Base-by-base conservation (phyloP, 2,888 invertebrate species). In the Blastobasis lacticolella region DNA sequence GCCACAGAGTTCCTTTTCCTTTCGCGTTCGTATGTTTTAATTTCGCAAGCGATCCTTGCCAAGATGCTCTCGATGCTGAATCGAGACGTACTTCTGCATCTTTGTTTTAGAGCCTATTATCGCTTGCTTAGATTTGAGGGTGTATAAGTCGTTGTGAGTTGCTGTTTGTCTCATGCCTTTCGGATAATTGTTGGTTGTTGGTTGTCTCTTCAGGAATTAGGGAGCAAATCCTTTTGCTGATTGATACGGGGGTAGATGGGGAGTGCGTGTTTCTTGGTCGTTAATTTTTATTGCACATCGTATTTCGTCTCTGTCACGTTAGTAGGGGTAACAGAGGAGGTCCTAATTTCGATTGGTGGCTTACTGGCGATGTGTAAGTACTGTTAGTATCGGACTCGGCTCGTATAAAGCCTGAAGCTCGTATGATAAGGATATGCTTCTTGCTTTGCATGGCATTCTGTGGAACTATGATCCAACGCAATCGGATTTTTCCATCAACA, bases 151-250 rank as follows among this genome's bases (percentile, higher is more conserved):
- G 38, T 52, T 49, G 8, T 46, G 6, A 48, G 37, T 40, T 42
- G n/a, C 41, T 48, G 43, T 58, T 50, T 53, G 53, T 58, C 54
- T 64, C 66, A 67, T 78, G 81, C 82, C 77, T 78, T 73, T 66
- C 59, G 73, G 76, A 81, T 88, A 88, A 88, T 88, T 87, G 88
- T 73, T 77, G 74, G 80, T 81, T 87, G 88, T 88, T 80, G 71
- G 73, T 63, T 86, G 88, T 87, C 86, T 87, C 75, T 73, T 82
- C 67, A 69, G 72, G 76, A 84, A 86, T 88, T 86, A 88, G 72
- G 79, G 71, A 80, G 74, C 75, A 82, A 85, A 87, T 88, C 85
- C 80, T 76, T 80, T 77, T 74, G 69, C 75, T 76, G 85, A 86
- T 87, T 84, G 87, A 82, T 82, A 78, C 71, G 66, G 67, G 74